These are phyloP conservation scores for Onychomys leucogaster DNA, from an alignment of 2,797 vertebrate species.

Conservation along the genomic window DNA sequence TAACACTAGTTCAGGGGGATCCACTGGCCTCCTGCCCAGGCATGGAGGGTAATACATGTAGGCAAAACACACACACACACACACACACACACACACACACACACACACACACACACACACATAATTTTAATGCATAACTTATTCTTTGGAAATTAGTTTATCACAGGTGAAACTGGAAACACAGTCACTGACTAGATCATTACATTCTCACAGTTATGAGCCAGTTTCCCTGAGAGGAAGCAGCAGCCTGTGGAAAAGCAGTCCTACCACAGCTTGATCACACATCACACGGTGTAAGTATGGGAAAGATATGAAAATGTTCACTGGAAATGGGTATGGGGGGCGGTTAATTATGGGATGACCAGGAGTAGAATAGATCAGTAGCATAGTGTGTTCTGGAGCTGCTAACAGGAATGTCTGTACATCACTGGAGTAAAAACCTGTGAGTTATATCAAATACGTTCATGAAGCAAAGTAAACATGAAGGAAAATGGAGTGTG, in stretches of 20 bases:
- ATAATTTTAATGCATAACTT: not conserved
- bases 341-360: not conserved
- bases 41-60: not conserved
- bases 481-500: not conserved
- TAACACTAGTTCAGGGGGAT: too few species aligned
- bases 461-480: not conserved
- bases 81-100: too few species aligned
- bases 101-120: too few species aligned
- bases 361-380: not conserved
- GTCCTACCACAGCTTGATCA: not conserved
- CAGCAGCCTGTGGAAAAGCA: not conserved
- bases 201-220: not conserved
- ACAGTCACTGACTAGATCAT: not conserved
- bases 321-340: not conserved
- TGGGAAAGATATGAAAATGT: not conserved
- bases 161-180: too few species aligned
- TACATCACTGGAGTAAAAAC: not conserved
- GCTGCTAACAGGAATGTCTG: too few species aligned
- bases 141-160: not conserved
- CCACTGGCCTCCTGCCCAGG: not conserved
- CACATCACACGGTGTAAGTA: rapidly evolving
- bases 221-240: not conserved
- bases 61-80: not conserved
- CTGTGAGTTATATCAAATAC: not conserved
- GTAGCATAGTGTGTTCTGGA: not conserved